phyloP scores from a whole-genome alignment of 2,888 invertebrate species.

The Campoplex capitator region DNA sequence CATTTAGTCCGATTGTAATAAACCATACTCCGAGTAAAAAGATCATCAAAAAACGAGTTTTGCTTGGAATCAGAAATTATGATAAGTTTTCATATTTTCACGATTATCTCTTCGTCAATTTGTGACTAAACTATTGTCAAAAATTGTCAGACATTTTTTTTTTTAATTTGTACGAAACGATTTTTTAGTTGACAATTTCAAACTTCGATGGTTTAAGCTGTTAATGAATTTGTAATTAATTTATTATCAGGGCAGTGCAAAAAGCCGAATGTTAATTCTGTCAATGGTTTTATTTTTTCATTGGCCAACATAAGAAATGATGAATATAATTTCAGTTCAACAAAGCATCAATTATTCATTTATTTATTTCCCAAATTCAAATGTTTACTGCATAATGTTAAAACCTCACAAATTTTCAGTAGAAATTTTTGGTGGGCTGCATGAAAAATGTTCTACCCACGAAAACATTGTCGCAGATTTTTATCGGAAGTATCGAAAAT shows the following conservation, averaged over 20 bases:
- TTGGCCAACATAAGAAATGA: neutral
- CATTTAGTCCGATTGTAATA: neutral
- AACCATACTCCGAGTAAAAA: no score
- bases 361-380: slow-evolving; percentile 16
- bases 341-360: neutral
- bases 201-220: neutral
- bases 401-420: slow-evolving; percentile 46
- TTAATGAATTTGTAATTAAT: neutral
- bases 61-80: no score
- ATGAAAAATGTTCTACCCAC: slow-evolving; percentile 56
- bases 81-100: no score
- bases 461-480: slow-evolving; percentile 27
- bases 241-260: neutral
- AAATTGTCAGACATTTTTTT: no score
- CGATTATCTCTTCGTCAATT: no score
- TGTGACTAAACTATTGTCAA: no score
- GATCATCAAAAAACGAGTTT: no score
- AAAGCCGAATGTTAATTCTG: neutral
- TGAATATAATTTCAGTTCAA: neutral
- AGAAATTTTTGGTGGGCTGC: neutral
- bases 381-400: slow-evolving; percentile 2
- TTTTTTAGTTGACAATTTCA: neutral
- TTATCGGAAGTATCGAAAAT: neutral
- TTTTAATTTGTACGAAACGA: no score
- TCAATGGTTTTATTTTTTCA: neutral